A percentile compares a stretch with the other conserved stretches of the same genome.
These are phyloP conservation scores for Nothobranchius kuhntae DNA, from an alignment of 2,113 vertebrate species.

Conservation along the genomic window DNA sequence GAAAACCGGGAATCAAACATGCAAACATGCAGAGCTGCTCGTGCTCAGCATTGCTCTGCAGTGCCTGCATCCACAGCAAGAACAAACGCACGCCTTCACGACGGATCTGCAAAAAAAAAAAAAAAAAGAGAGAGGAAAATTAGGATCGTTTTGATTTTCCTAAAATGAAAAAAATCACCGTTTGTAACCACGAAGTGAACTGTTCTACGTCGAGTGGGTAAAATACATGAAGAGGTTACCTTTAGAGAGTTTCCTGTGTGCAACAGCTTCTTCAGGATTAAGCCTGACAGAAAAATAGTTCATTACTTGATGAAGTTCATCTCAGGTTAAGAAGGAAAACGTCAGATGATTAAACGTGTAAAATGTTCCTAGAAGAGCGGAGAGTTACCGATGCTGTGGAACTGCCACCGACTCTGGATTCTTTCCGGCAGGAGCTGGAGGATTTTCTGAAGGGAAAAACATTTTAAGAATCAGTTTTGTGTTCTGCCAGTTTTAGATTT, in stretches of 20 bases:
- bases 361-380: constrained; percentile 54
- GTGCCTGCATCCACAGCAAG: constrained; percentile 96
- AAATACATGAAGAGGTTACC: constrained; percentile 75
- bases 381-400: constrained; percentile 95
- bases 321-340: not conserved
- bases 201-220: not conserved
- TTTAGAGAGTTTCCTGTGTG: constrained; percentile 98
- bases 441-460: constrained; percentile 87
- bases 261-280: constrained; percentile 97
- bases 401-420: constrained; percentile 97
- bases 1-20: constrained; percentile 97
- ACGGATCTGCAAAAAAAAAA: constrained; percentile 84
- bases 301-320: not conserved
- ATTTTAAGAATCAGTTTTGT: not conserved
- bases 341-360: not conserved
- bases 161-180: not conserved
- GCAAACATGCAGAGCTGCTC: constrained; percentile 98
- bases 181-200: not conserved
- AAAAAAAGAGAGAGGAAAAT: not conserved
- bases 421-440: constrained; percentile 96
- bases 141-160: too few species aligned
- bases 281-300: constrained; percentile 75
- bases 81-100: constrained; percentile 96
- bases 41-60: constrained; percentile 91
- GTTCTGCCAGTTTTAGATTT: not conserved